Base-by-base conservation (phyloP, 2,888 invertebrate species). In the Protophormia terraenovae region DNA sequence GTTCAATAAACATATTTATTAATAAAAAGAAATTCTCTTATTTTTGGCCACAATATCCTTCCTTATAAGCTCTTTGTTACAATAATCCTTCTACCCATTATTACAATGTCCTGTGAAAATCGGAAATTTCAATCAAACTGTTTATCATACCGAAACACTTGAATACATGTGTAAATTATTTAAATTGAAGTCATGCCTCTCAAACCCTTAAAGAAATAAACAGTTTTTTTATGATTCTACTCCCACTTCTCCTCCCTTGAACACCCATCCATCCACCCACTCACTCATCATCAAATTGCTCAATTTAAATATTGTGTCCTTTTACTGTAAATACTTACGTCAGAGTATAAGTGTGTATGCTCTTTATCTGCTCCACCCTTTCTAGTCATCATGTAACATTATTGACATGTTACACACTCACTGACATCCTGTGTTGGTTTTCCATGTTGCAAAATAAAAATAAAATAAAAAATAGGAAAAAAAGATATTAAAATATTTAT, bases 351-450 rank as follows among this genome's bases (percentile, higher is more conserved):
- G 55, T 27, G 27, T n/a, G 24, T 53, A 24, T 50, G 27, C 27
- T 41, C 8, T 32, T 24, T 8, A 32, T 22, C 27, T 27, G n/a
- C 32, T 58, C 27, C 38, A 72, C 38, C 71, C 71, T 22, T 60
- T 62, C 0, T 35, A 62, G 24, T 35, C 62, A n/a, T n/a, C n/a
- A 62, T 45, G 19, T 35, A 35, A 73, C 60, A 47, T 60, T 45
- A 32, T 62, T 60, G 60, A 73, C 60, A 60, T 73, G 45, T 73
- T 32, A 60, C 45, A 60, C 45, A 60, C 22, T 47, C 16, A 32
- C 32, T 47, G 3, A 22, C 41, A 60, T 73, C 45, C 19, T 69
- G 35, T 73, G 32, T 32, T 73, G 24, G 53, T 73, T 29, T 60
- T 19, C 45, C 47, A 73, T 35, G 35, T 62, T 62, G 4, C 10